Conservation (phyloP, 2,797 vertebrate genomes). For the Cyprinella venusta region DNA sequence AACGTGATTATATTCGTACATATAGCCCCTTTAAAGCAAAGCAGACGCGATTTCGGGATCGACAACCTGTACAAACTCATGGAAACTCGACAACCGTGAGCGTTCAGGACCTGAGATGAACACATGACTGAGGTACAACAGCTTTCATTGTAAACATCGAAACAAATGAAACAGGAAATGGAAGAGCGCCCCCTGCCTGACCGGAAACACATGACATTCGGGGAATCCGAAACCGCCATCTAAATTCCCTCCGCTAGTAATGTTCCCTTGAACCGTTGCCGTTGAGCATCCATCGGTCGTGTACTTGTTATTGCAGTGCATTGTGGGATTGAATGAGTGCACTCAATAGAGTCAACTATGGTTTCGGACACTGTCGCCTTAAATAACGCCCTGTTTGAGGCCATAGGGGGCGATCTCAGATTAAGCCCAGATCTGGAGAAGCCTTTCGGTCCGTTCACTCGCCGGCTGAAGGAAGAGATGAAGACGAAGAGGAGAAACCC, state of each 20-base stretch:
- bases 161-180: background rate
- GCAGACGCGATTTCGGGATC: background rate
- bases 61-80: background rate
- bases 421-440: background rate
- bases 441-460: background rate
- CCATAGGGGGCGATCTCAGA: no score
- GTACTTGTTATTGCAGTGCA: no score
- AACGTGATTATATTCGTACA: background rate
- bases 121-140: slow-evolving; percentile 20
- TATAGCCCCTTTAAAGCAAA: slow-evolving; percentile 20
- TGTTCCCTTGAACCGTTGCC: no score
- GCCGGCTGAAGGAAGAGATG: background rate
- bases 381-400: no score
- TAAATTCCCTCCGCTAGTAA: no score
- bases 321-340: no score
- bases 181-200: slow-evolving; percentile 10
- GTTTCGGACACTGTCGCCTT: no score
- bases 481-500: slow-evolving; percentile 30
- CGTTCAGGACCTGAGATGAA: slow-evolving; percentile 16
- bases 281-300: no score
- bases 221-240: no score
- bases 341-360: no score
- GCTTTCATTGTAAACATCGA: slow-evolving; percentile 14
- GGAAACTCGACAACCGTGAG: background rate
- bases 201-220: background rate